Evolutionary conservation across 2,888 invertebrate genomes (phyloP), one percentile per base, ranked within the genome.

Genomic region (Catocala sponsa): DNA sequence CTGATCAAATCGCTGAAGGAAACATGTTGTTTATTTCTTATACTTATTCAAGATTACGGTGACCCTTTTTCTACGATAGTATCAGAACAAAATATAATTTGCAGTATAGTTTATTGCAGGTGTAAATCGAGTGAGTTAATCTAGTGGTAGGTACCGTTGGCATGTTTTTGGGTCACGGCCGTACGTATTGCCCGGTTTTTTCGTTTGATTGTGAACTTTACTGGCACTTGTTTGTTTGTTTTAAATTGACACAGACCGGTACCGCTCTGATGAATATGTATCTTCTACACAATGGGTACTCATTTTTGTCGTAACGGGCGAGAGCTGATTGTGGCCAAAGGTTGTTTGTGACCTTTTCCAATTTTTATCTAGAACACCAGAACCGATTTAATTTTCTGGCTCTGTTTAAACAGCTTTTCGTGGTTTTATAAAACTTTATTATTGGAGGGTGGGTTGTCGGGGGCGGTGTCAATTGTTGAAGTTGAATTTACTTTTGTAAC

Each of bases 131-230:
- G 70, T 71, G 74, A 76, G 72, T 69, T 72, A 59, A 59, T 63
- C 55, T 76, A 54, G 65, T 67, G 59, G 76, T 76, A 71, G 60
- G 59, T 62, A 55, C 63, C 48, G 55, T 57, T 61, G 59, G 53
- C 65, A 73, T 72, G 74, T 77, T 81, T 78, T 66, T 77, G 64
- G 86, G 87, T 87, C 88, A 88, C 44, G 88, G 87, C 71, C 85
- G 77, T 55, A 59, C 52, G 63, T 71, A 72, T 62, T 72, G 69
- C 75, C 69, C 55, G 52, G 63, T 69, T 77, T 74, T 84, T 86
- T 86, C 74, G 82, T 81, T 70, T 74, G 76, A 82, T 84, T 84
- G 82, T 81, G 76, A 83, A 81, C 72, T 83, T 84, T 79, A 78
- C 74, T 70, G 69, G 68, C 65, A 65, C 63, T 70, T 79, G 76